Percentiles rank a stretch among this genome's conserved stretches.
phyloP scores from a whole-genome alignment of 2,888 invertebrate genomes.

The Pristionchus fissidentatus region DNA sequence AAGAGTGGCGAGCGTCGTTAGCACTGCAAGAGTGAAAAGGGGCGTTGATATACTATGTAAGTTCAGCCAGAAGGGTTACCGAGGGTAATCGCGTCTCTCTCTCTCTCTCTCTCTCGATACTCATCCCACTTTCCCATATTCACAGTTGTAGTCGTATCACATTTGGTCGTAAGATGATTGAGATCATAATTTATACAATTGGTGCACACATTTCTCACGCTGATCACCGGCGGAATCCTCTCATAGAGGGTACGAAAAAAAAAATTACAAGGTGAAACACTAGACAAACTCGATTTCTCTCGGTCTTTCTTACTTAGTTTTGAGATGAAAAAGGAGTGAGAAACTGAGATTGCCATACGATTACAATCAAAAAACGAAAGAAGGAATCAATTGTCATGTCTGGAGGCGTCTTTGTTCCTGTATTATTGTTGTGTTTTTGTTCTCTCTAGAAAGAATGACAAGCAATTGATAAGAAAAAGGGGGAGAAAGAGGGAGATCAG shows the following conservation, averaged over 20 bases:
- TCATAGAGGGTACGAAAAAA: background rate
- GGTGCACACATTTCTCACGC: background rate
- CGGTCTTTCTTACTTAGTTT: too few relatives aligned
- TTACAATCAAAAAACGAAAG: too few relatives aligned
- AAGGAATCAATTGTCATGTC: background rate
- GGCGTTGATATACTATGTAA: too few relatives aligned
- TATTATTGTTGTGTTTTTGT: background rate
- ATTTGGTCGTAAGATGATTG: background rate
- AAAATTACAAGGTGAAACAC: background rate
- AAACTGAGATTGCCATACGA: too few relatives aligned
- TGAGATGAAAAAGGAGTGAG: too few relatives aligned
- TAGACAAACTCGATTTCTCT: background rate
- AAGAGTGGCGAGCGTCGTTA: background rate
- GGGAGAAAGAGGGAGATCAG: background rate
- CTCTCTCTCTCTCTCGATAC: too few relatives aligned
- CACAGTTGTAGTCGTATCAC: background rate
- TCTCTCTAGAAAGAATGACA: background rate
- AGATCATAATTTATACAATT: constrained; percentile 27
- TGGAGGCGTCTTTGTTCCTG: background rate
- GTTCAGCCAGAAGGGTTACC: too few relatives aligned
- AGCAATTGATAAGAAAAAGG: constrained; percentile 11
- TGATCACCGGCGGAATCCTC: background rate
- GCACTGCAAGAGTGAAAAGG: background rate
- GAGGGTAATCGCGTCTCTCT: too few relatives aligned
- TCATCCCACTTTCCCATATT: background rate